Percentiles rank a stretch among this genome's conserved stretches.
Evolutionary conservation across 2,797 vertebrate species (phyloP).

Genomic region (Pseudochromis fuscus): DNA sequence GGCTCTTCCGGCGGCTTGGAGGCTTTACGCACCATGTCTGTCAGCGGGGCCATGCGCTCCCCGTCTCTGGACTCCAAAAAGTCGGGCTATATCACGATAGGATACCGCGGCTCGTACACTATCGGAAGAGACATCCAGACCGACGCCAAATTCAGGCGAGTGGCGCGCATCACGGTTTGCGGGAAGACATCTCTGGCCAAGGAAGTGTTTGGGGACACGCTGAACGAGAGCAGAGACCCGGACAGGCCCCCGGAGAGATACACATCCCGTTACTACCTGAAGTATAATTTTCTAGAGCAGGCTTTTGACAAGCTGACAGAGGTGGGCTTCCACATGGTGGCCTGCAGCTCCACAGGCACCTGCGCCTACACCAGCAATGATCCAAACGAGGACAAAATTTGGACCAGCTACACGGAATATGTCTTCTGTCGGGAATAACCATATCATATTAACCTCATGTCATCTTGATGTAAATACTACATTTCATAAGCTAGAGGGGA

Average conservation of each 20-base stretch:
- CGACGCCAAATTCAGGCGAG: constrained; percentile 93
- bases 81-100: constrained; percentile 93
- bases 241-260: constrained; percentile 93
- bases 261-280: constrained; percentile 94
- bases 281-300: constrained; percentile 95
- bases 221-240: constrained; percentile 95
- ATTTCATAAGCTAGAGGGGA: constrained; percentile 41
- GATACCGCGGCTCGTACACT: constrained; percentile 93
- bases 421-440: constrained; percentile 94
- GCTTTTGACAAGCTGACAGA: constrained; percentile 94
- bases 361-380: constrained; percentile 92
- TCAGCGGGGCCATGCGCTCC: constrained; percentile 72
- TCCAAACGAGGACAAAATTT: constrained; percentile 94
- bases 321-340: constrained; percentile 94
- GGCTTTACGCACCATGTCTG: constrained; percentile 71
- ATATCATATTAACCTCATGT: too few species aligned
- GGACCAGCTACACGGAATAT: constrained; percentile 97
- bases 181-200: constrained; percentile 94
- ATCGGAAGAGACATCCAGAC: constrained; percentile 93
- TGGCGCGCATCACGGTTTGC: constrained; percentile 94
- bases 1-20: constrained; percentile 71
- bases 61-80: constrained; percentile 84
- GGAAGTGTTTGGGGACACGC: constrained; percentile 94
- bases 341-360: constrained; percentile 93
- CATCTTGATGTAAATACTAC: constrained; percentile 54